Base-by-base conservation (phyloP, 2,113 vertebrate genomes). In the Aldabrachelys gigantea region DNA sequence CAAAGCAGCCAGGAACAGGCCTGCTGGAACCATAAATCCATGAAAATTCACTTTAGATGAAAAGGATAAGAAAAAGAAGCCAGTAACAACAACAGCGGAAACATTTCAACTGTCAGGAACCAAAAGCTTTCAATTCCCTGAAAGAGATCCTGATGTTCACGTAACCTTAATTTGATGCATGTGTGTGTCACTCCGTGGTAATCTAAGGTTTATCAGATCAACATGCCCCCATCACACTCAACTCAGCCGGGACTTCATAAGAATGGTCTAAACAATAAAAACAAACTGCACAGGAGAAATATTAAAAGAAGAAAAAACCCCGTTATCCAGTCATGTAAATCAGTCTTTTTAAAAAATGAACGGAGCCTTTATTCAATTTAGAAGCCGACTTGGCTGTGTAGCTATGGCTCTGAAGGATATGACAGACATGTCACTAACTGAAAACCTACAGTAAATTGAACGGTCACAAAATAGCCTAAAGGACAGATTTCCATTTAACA, bases 101-200 rank as follows among this genome's bases (percentile, higher is more conserved):
- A 82, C 59, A 62, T 8, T 38, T 0, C 21, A 69, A 75, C 65
- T 90, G 80, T 80, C 82, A 75, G 87, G 82, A 95, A 80, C 49
- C 92, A 89, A 96, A 92, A 80, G 62, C 56, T 94, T 82, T 84
- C 89, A 13, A 54, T 87, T 8, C 56, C 85, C 90, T 90, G 0
- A 0, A 56, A 85, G 88, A 38, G 2, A 69, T 0, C 0, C 8
- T 38, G 4, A 31, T 0, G 2, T 59, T 86, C 41, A 0, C 44
- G 13, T 62, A 7, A 11, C 41, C 87, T 84, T 75, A 27, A 31
- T 8, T 38, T 31, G 59, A 69, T 1, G 6, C n/a, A 76, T n/a
- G 6, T 0, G 0, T 53, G 16, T 0, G 1, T 16, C 35, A 11
- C 0, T 57, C 2, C 59, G n/a, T 72, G n/a, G 22, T 72, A 13